phyloP scores from a whole-genome alignment of 2,888 invertebrate genomes.

The Megastigmus dorsalis region DNA sequence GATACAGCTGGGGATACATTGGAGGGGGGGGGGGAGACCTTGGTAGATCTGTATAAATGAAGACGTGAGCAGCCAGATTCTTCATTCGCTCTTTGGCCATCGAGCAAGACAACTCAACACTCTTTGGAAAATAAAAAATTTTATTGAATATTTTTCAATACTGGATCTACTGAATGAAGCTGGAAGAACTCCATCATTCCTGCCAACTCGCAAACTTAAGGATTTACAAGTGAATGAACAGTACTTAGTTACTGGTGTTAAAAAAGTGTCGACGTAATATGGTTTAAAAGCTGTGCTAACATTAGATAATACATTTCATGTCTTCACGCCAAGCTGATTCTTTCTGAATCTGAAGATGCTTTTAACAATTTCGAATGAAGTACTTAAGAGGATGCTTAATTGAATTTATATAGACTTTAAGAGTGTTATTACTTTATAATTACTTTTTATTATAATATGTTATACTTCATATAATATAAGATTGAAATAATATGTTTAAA shows the following conservation, averaged over 20 bases:
- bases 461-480: too few species aligned
- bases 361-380: not conserved
- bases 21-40: too few species aligned
- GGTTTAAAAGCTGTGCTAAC: not conserved
- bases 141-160: too few species aligned
- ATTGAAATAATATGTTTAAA: too few species aligned
- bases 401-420: not conserved
- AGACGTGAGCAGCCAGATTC: too few species aligned
- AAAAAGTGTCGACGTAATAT: not conserved
- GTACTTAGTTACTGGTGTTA: not conserved
- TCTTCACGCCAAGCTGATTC: not conserved
- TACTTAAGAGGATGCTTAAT: not conserved
- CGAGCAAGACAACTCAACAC: too few species aligned
- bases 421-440: too few species aligned
- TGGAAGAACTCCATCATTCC: not conserved
- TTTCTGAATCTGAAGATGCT: not conserved
- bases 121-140: too few species aligned
- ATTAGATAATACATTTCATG: not conserved
- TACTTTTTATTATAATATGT: too few species aligned
- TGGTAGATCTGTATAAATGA: too few species aligned
- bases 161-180: not conserved
- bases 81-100: too few species aligned
- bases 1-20: too few species aligned
- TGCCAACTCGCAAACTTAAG: not conserved
- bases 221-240: not conserved